phyloP scores from a whole-genome alignment of 2,797 vertebrate genomes.

The Aphelocoma californica region DNA sequence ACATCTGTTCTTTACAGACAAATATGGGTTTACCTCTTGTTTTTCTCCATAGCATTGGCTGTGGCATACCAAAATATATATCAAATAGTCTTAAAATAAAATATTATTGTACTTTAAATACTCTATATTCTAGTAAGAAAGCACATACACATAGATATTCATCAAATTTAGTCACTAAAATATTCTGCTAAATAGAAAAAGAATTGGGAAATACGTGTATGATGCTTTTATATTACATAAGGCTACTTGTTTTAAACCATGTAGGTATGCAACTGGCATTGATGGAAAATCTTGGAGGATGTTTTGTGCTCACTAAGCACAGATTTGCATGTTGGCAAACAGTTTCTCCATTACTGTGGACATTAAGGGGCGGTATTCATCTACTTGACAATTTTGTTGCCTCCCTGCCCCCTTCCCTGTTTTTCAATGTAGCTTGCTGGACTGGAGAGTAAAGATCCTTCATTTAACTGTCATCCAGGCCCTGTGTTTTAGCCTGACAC shows the following conservation, averaged over 20 bases:
- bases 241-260: background rate
- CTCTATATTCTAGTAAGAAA: background rate
- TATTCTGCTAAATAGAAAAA: background rate
- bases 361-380: constrained; percentile 66
- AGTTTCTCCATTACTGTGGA: constrained; percentile 53
- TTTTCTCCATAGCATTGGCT: background rate
- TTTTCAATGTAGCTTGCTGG: constrained; percentile 3
- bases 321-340: constrained; percentile 64
- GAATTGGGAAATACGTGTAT: background rate
- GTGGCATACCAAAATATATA: background rate
- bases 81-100: background rate
- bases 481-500: constrained; percentile 16
- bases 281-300: constrained; percentile 51
- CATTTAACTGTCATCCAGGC: constrained; percentile 43
- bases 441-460: constrained; percentile 2
- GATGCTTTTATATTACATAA: background rate
- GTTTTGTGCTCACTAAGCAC: constrained; percentile 61
- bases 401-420: background rate
- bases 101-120: background rate
- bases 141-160: background rate
- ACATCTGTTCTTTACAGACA: constrained; percentile 26
- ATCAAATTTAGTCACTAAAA: background rate
- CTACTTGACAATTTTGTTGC: constrained; percentile 71
- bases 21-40: background rate
- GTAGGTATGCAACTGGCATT: constrained; percentile 24